A percentile compares a stretch with the other conserved stretches of the same genome.
Conservation (phyloP, 1,140 invertebrate genomes). For the Drosophila auraria region DNA sequence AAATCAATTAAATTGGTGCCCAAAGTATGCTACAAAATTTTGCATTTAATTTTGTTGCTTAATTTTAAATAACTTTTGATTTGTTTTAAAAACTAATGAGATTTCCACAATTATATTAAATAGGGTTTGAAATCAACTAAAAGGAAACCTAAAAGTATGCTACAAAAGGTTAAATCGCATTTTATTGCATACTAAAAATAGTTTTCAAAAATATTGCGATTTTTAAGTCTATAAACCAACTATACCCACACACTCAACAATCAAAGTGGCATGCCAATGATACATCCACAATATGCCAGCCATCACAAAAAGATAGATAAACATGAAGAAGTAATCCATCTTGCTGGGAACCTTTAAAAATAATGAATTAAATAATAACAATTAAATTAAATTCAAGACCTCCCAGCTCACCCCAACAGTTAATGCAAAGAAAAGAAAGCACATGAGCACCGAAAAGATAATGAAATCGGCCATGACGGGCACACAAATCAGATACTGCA, state of each 20-base stretch:
- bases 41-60: background rate
- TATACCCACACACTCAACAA: slow-evolving; percentile 32
- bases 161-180: no score
- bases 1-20: background rate
- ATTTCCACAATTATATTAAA: no score
- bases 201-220: no score
- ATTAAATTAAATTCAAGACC: no score
- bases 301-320: slow-evolving; percentile 76
- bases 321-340: slow-evolving; percentile 74
- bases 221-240: no score
- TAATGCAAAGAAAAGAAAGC: slow-evolving; percentile 73
- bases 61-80: background rate
- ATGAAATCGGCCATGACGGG: slow-evolving; percentile 75
- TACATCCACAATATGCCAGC: slow-evolving; percentile 69
- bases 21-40: background rate
- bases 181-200: no score
- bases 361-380: background rate
- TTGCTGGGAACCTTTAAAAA: slow-evolving; percentile 55
- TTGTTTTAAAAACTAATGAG: background rate
- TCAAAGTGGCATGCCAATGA: slow-evolving; percentile 76
- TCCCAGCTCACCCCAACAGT: slow-evolving; percentile 54
- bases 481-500: slow-evolving; percentile 58
- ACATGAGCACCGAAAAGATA: slow-evolving; percentile 73
- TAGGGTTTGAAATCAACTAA: no score
- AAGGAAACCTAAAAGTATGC: no score